Evolutionary conservation across 2,888 invertebrate species (phyloP).

Genomic region (Pseudeuparius sepicola): DNA sequence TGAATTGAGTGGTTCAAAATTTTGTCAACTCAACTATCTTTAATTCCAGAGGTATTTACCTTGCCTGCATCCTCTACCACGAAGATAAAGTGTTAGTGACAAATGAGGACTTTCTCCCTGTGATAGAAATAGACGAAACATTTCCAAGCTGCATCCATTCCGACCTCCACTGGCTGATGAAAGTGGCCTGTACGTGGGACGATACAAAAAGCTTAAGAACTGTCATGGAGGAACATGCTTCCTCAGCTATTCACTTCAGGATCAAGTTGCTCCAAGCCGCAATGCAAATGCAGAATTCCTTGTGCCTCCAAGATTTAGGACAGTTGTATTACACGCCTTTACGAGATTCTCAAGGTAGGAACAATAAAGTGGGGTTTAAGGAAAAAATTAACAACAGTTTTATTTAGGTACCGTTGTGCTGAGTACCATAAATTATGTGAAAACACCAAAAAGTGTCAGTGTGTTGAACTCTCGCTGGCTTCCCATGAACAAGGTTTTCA

Average conservation of each 20-base stretch:
- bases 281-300: conserved; percentile 82
- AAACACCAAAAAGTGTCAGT: conserved; percentile 76
- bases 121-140: conserved; percentile 94
- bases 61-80: conserved; percentile 87
- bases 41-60: conserved; percentile 74
- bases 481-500: conserved; percentile 62
- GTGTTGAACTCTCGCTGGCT: conserved; percentile 90
- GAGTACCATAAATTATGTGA: conserved; percentile 72
- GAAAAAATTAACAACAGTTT: no score
- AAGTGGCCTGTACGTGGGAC: conserved; percentile 91
- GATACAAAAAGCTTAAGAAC: conserved; percentile 84
- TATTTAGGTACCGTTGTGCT: conserved; percentile 87
- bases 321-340: conserved; percentile 89
- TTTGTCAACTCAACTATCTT: conserved; percentile 6
- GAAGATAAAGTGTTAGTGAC: conserved; percentile 95
- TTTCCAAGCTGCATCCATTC: conserved; percentile 84
- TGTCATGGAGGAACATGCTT: conserved; percentile 90
- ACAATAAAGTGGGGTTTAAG: no score
- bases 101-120: conserved; percentile 93
- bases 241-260: conserved; percentile 84
- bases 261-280: conserved; percentile 87
- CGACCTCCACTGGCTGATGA: conserved; percentile 96
- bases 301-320: conserved; percentile 78
- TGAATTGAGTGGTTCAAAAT: background rate
- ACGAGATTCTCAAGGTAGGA: conserved; percentile 76